Conservation (phyloP, 1,140 invertebrate genomes). For the Brachionus rotundiformis region DNA sequence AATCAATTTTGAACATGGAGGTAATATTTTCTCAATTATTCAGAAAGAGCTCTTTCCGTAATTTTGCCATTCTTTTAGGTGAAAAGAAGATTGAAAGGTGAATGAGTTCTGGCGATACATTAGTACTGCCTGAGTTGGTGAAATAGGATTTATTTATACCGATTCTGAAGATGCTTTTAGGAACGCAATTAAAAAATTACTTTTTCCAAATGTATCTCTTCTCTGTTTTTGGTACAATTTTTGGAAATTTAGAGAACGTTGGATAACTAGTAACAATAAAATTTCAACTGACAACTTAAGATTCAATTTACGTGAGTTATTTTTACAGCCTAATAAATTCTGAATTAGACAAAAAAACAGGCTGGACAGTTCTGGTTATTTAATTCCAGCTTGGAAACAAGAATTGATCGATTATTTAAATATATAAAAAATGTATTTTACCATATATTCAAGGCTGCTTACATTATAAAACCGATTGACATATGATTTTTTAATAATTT, state of each 20-base stretch:
- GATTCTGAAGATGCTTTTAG: conserved; percentile 21
- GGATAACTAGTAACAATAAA: background rate
- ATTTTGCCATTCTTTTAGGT: too few species aligned
- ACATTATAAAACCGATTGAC: background rate
- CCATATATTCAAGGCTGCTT: background rate
- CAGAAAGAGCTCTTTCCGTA: too few species aligned
- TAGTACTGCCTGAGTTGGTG: too few species aligned
- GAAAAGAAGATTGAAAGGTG: too few species aligned
- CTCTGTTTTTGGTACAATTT: background rate
- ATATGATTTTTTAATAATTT: background rate
- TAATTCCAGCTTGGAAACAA: background rate
- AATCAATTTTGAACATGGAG: too few species aligned
- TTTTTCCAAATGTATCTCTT: background rate
- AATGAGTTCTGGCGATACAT: too few species aligned
- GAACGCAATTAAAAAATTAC: conserved; percentile 8
- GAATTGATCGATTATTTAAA: background rate
- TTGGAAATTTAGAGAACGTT: background rate
- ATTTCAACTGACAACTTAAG: background rate
- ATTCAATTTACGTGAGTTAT: background rate
- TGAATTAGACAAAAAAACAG: background rate
- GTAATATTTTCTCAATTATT: too few species aligned
- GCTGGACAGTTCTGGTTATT: background rate
- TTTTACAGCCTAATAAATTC: conserved; percentile 12
- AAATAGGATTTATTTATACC: too few species aligned
- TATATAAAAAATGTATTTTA: background rate